Evolutionary conservation across 1,140 invertebrate genomes (phyloP).

Genomic region (Aphelenchoides besseyi): DNA sequence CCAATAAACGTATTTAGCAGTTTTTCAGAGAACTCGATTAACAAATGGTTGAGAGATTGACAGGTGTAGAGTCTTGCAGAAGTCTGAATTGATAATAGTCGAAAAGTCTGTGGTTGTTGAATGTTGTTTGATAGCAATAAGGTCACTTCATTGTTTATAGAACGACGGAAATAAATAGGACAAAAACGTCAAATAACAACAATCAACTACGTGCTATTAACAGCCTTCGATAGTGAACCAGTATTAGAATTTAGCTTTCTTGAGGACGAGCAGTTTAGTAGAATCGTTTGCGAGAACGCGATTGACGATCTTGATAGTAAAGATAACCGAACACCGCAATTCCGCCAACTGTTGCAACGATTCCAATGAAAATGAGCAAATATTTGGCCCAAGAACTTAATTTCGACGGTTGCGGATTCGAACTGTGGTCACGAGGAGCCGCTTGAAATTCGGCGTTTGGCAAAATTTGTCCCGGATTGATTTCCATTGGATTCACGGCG

Average conservation of each 20-base stretch:
- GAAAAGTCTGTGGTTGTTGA: too few relatives aligned
- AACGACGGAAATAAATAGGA: not conserved
- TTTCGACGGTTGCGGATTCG: conserved; percentile 55
- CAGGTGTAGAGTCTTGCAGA: too few relatives aligned
- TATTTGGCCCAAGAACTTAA: conserved; percentile 57
- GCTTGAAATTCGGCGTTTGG: conserved; percentile 55
- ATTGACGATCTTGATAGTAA: conserved; percentile 52
- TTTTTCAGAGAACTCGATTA: too few relatives aligned
- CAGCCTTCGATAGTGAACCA: too few relatives aligned
- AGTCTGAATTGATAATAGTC: too few relatives aligned
- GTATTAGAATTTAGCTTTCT: too few relatives aligned
- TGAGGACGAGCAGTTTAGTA: too few relatives aligned
- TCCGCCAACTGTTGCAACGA: conserved; percentile 53
- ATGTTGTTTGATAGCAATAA: too few relatives aligned
- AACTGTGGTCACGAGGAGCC: conserved; percentile 58
- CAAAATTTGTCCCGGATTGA: conserved; percentile 44
- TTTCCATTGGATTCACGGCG: conserved; percentile 50
- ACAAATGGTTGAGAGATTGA: too few relatives aligned
- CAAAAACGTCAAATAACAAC: not conserved
- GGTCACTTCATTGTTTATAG: not conserved
- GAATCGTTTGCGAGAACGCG: conserved; percentile 54
- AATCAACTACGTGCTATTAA: not conserved
- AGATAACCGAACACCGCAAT: conserved; percentile 52
- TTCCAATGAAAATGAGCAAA: conserved; percentile 52
- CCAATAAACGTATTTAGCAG: too few relatives aligned